Evolutionary conservation across 2,113 vertebrate species (phyloP).

Genomic region (Antigone vipio): DNA sequence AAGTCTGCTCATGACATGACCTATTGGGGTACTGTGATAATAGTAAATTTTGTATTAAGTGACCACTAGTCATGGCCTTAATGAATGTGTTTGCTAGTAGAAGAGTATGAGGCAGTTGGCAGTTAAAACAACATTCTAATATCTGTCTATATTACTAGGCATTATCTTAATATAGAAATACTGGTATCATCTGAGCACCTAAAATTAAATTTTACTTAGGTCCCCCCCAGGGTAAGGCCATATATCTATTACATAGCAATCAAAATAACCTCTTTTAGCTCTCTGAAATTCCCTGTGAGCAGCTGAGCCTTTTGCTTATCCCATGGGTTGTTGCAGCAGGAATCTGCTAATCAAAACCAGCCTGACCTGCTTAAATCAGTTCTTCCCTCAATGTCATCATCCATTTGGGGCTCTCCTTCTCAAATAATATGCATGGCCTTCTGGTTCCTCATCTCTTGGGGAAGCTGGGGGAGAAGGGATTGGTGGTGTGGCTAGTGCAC

Average conservation of each 20-base stretch:
- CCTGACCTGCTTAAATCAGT: not conserved
- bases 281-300: not conserved
- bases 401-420: not conserved
- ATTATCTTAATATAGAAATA: not conserved
- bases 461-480: not conserved
- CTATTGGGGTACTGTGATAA: not conserved
- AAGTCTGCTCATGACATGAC: fast-evolving
- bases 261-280: not conserved
- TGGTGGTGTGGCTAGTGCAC: fast-evolving
- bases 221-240: not conserved
- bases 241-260: not conserved
- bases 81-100: not conserved
- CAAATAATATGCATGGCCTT: fast-evolving
- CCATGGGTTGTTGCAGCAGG: not conserved
- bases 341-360: not conserved
- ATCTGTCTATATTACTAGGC: not conserved
- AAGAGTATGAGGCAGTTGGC: not conserved
- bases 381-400: not conserved
- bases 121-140: not conserved
- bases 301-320: not conserved
- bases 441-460: not conserved
- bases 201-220: not conserved
- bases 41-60: not conserved
- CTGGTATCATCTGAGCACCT: not conserved
- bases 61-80: not conserved